Base-by-base conservation (phyloP, 2,113 vertebrate genomes). In the Pithys albifrons region DNA sequence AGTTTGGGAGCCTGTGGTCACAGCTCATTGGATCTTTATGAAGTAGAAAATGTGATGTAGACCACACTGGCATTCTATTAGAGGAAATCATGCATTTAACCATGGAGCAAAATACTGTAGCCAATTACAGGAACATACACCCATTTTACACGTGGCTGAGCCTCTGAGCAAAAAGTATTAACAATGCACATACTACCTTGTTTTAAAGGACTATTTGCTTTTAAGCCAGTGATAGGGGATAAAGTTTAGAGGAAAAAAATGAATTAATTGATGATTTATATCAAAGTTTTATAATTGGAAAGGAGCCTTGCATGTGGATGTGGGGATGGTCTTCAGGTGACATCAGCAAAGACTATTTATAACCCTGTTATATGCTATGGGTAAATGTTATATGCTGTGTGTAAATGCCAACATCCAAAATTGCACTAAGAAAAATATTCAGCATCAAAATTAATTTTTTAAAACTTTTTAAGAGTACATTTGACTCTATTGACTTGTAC, bases 11-110 rank as follows among this genome's bases (percentile, higher is more conserved):
- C 94, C 92, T 95, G 49, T 96, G 94, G 98, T 98, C 97, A 98
- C 98, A 98, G 97, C 97, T 98, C 98, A 98, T 98, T 98, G 98
- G 96, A 78, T 96, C 97, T 97, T 97, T 96, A 97, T 98, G 97
- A 97, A 97, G 98, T 97, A 97, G 98, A 98, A 98, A 98, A 98
- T 98, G 97, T 94, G 97, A 96, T 98, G 97, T 95, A 77, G 95
- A 71, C 94, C 97, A 97, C 97, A 96, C 87, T 97, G 93, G 95
- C 97, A 96, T 98, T 98, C 97, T 97, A 87, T 98, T 98, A 98
- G 97, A 91, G 96, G 97, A 98, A 98, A 97, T 95, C 97, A 96
- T 96, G 97, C 98, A 73, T 98, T 98, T 98, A 97, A 96, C 96
- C 97, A 96, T n/a, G 96, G 97, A 97, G 95, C 94, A 94, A 97